Conservation (phyloP, 2,888 invertebrate genomes). For the Erebia aethiops region DNA sequence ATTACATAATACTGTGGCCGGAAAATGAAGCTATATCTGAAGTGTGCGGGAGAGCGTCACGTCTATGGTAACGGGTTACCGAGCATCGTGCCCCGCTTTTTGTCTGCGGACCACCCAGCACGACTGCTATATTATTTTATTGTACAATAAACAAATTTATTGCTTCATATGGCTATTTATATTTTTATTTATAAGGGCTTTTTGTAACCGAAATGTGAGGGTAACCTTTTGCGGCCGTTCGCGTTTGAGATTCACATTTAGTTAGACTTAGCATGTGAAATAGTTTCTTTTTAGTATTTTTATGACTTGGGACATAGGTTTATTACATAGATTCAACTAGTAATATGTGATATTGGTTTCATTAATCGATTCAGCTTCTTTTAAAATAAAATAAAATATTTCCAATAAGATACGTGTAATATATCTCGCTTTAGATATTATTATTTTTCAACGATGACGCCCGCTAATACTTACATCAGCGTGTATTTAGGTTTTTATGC, state of each 20-base stretch:
- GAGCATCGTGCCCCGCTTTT: slow-evolving; percentile 60
- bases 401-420: too few relatives aligned
- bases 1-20: slow-evolving; percentile 14
- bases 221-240: slow-evolving; percentile 20
- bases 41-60: slow-evolving; percentile 41
- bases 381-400: background rate
- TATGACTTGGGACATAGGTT: background rate
- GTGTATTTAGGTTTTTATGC: too few relatives aligned
- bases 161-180: slow-evolving; percentile 80
- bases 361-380: background rate
- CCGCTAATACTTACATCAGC: too few relatives aligned
- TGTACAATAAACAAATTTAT: slow-evolving; percentile 83
- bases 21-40: slow-evolving; percentile 24
- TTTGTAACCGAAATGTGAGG: slow-evolving; percentile 59
- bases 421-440: too few relatives aligned
- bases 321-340: background rate
- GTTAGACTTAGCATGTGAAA: slow-evolving; percentile 16
- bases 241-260: slow-evolving; percentile 10
- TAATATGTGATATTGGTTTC: background rate
- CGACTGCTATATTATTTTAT: slow-evolving; percentile 80
- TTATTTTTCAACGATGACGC: too few relatives aligned
- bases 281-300: slow-evolving; percentile 1
- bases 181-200: slow-evolving; percentile 79
- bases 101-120: slow-evolving; percentile 78
- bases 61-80: slow-evolving; percentile 62